A percentile compares a stretch with the other conserved stretches of the same genome.
Conservation (phyloP, 2,888 invertebrate genomes). For the Vannuccia rotundouncinata region DNA sequence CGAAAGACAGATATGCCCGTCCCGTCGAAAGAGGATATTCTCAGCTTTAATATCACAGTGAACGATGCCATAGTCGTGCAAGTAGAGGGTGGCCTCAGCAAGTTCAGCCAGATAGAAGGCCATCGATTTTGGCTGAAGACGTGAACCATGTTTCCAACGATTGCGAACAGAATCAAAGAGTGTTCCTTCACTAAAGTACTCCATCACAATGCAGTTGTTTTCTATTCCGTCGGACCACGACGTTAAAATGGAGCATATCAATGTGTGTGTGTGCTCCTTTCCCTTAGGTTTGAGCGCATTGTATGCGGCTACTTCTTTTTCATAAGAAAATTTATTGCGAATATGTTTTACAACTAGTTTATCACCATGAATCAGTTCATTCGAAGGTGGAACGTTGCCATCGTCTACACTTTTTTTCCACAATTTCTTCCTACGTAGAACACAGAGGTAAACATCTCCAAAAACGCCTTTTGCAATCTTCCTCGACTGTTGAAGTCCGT, state of each 20-base stretch:
- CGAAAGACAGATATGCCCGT: not conserved
- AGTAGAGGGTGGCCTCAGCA: not conserved
- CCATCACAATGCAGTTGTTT: not conserved
- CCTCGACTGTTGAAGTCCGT: not conserved
- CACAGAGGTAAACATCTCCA: not conserved
- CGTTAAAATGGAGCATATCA: not conserved
- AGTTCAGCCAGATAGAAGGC: not conserved
- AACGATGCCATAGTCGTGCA: not conserved
- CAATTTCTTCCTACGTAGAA: not conserved
- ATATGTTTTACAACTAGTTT: not conserved
- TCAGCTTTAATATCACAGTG: slow-evolving; percentile 3
- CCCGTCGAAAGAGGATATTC: not conserved
- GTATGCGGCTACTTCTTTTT: not conserved
- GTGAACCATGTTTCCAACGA: not conserved
- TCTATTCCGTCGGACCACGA: not conserved
- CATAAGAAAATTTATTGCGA: not conserved
- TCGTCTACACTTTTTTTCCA: not conserved
- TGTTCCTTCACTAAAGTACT: not conserved
- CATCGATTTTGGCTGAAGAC: not conserved
- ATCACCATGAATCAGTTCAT: not conserved
- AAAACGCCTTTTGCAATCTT: not conserved
- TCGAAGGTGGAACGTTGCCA: not conserved
- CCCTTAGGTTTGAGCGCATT: not conserved
- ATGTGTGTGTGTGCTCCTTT: not conserved
- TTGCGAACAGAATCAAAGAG: not conserved